Conservation (phyloP, 2,113 vertebrate genomes). For the Octodon degus region DNA sequence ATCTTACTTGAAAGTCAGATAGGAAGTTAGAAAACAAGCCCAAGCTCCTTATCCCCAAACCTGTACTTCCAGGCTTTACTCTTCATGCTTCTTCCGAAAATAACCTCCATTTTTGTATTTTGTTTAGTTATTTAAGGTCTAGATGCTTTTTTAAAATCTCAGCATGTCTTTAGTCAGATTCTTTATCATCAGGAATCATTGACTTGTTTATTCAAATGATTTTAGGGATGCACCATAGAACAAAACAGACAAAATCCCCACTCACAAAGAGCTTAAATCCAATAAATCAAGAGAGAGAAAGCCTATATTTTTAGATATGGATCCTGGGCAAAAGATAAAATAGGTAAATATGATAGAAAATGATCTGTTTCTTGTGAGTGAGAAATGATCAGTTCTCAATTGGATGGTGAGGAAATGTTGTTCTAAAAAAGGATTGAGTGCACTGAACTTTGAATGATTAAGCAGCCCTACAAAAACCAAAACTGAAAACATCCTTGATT, state of each 20-base stretch:
- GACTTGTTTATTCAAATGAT: neutral
- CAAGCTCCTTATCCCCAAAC: neutral
- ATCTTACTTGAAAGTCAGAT: neutral
- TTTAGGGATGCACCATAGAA: neutral
- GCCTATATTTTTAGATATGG: neutral
- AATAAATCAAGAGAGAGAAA: neutral
- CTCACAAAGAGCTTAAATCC: neutral
- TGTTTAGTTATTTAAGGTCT: neutral
- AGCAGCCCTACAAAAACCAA: neutral
- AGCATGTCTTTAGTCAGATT: neutral
- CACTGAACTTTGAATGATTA: neutral
- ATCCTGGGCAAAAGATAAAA: neutral
- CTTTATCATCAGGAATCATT: neutral
- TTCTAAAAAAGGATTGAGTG: neutral
- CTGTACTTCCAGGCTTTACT: neutral
- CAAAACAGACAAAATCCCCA: neutral
- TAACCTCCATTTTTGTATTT: neutral
- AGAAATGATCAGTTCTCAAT: neutral
- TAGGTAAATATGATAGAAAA: neutral
- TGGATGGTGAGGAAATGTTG: neutral
- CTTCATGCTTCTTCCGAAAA: neutral
- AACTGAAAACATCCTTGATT: neutral
- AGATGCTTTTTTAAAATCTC: neutral
- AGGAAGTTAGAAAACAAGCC: neutral
- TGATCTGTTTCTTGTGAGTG: neutral